Conservation (phyloP, 2,888 invertebrate genomes). For the Labia minor region DNA sequence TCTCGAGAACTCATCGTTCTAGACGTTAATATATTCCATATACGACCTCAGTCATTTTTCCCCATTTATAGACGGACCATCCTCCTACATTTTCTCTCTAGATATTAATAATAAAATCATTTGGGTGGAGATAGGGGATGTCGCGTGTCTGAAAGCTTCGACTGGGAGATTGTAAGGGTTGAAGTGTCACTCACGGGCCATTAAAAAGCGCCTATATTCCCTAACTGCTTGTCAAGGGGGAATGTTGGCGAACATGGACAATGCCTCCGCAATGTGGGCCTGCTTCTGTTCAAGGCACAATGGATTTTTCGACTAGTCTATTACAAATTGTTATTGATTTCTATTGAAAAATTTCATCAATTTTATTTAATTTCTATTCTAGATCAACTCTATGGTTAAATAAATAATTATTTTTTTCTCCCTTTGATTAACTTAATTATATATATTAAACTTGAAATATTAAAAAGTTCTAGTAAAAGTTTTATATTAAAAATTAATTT, state of each 20-base stretch:
- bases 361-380: too few relatives aligned
- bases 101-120: constrained; percentile 13
- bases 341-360: not conserved
- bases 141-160: not conserved
- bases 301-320: not conserved
- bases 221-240: constrained; percentile 7
- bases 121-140: not conserved
- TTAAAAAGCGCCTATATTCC: not conserved
- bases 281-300: not conserved
- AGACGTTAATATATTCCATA: not conserved
- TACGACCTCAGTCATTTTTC: constrained; percentile 9
- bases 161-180: not conserved
- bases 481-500: too few relatives aligned
- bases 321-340: constrained; percentile 13
- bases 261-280: not conserved
- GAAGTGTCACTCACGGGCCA: constrained; percentile 13
- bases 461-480: too few relatives aligned
- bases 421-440: too few relatives aligned
- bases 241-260: constrained; percentile 7
- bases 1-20: not conserved
- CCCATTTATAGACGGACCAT: constrained; percentile 7
- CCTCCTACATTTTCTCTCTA: not conserved
- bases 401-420: too few relatives aligned
- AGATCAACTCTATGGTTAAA: too few relatives aligned
- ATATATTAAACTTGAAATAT: too few relatives aligned